Base-by-base conservation (phyloP, 2,797 vertebrate genomes). In the Pampus argenteus region DNA sequence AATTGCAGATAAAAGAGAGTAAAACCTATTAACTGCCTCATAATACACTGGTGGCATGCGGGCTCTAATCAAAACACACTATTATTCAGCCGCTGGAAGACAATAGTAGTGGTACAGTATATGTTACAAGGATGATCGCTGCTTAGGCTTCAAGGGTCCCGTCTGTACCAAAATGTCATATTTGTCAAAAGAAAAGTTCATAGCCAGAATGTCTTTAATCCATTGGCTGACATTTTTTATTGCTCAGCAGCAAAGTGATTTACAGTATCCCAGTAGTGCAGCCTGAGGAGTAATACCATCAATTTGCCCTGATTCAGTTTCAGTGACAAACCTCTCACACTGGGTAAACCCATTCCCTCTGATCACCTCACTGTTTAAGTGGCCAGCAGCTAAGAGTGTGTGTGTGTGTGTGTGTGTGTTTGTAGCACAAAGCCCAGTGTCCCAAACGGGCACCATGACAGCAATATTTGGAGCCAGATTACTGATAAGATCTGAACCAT, bases 291-390 rank as follows among this genome's bases (percentile, higher is more conserved):
- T 86, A 89, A 89, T 81, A 82, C 81, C 87, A 92, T 92, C 88
- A 87, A 85, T 94, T 88, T 88, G 79, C 63, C 72, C 81, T 87
- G 89, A 93, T 93, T 93, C 86, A 80, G 83, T 93, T 92, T 90
- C 78, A 62, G 76, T 90, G 82, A 90, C 88, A 92, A 87, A 88
- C 77, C 68, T 79, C 82, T 86, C 57, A 72, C 74, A 49, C 72
- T 77, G 83, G 62, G 69, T 88, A 69, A 83, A 83, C 65, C 70
- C 66, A 78, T 76, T 88, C 66, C 49, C 70, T 71, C 73, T 75
- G 73, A 88, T 85, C 79, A 78, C 76, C 67, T 87, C 60, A 14
- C 49, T 51, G 71, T 57, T 55, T 68, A 60, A 79, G 78, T 77
- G 82, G 68, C 56, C 76, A 23, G 23, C 44, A 72, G 56, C 59